Base-by-base conservation (phyloP, 1,140 invertebrate genomes). In the Maniola jurtina region DNA sequence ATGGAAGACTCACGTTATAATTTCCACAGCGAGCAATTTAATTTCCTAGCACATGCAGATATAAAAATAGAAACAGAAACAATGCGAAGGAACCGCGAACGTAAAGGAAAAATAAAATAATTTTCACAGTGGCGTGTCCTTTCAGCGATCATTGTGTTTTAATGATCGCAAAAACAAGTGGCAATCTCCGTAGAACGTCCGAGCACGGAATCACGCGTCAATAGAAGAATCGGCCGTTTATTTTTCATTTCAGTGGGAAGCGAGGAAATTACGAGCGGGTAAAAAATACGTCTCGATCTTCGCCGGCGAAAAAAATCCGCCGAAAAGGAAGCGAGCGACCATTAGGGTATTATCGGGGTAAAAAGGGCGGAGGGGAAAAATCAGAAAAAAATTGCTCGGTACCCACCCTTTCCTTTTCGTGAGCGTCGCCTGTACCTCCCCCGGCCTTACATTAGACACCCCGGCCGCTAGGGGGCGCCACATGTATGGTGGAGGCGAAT, bases 261-360 rank as follows among this genome's bases (percentile, higher is more conserved):
- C 80, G 81, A 81, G 84, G 76, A 84, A 89, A 89, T 90, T 90
- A 88, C 87, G 74, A 79, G 71, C 73, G 75, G 77, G 78, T 83
- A 90, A 88, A 88, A 90, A 90, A 88, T 82, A 85, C 81, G 80
- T 86, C 88, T 86, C 88, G 88, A 86, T 88, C 88, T 90, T 90
- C 76, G 77, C 73, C 75, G 74, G 76, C 79, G 73, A 84, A 86
- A 89, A 84, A 88, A 87, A 80, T 82, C 80, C 77, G 75, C 79
- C 83, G 83, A 89, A 90, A 90, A 89, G 88, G 88, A 90, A 90
- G 86, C 85, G 69, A 83, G 81, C 84, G 83, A 87, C 88, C 88
- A 90, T 90, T 90, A 90, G 84, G 83, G 88, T 90, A 90, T 90
- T 89, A 90, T 90, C 88, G 88, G 76, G 83, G 80, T 83, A 86